Percentiles rank a stretch among this genome's conserved stretches.
Evolutionary conservation across 2,113 vertebrate species (phyloP).

Genomic region (Ciconia stormi): DNA sequence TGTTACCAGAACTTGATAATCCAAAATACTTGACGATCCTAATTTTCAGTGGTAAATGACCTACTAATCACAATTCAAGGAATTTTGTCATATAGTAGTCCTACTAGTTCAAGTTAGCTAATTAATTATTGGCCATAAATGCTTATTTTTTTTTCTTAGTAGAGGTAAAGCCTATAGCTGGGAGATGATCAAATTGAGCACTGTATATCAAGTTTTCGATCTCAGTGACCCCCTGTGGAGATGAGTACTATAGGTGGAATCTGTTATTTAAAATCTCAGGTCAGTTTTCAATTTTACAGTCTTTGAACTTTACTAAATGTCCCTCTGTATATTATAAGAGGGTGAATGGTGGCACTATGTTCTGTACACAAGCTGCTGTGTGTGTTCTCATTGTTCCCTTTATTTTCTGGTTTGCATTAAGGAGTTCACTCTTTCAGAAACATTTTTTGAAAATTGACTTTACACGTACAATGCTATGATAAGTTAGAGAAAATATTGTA

Average conservation of each 20-base stretch:
- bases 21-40: neutral
- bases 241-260: neutral
- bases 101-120: neutral
- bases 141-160: neutral
- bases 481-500: neutral
- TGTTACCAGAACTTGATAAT: neutral
- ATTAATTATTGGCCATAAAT: neutral
- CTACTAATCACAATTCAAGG: neutral
- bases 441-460: neutral
- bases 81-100: neutral
- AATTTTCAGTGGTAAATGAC: neutral
- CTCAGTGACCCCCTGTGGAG: neutral
- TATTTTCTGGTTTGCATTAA: neutral
- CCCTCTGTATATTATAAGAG: neutral
- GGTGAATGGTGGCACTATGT: neutral
- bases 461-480: rapidly evolving
- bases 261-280: neutral
- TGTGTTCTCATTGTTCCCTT: neutral
- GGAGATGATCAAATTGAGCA: neutral
- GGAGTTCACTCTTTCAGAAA: neutral
- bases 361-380: neutral
- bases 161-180: neutral
- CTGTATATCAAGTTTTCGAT: rapidly evolving
- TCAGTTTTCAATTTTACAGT: neutral
- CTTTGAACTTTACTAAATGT: neutral